Conservation (phyloP, 2,888 invertebrate species). For the Macrosiphum euphorbiae region DNA sequence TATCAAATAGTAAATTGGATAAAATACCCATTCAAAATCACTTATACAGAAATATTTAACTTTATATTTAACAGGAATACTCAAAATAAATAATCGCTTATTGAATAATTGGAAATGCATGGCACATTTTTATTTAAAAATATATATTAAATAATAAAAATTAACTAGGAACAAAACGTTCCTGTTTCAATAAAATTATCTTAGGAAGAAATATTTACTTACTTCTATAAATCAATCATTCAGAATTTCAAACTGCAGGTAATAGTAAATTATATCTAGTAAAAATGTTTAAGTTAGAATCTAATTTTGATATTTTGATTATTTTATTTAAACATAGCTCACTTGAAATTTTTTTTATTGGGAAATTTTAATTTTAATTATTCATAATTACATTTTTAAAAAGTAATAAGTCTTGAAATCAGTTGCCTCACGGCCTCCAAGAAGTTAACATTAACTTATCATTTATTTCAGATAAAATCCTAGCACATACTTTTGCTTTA, state of each 20-base stretch:
- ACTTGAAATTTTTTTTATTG: background rate
- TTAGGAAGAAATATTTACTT: slow-evolving; percentile 34
- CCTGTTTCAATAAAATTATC: slow-evolving; percentile 45
- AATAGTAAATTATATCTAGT: background rate
- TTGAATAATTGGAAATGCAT: slow-evolving; percentile 57
- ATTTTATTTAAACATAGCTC: slow-evolving; percentile 20
- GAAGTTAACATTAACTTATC: slow-evolving; percentile 81
- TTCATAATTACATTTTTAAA: slow-evolving; percentile 20
- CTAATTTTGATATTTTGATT: slow-evolving; percentile 21
- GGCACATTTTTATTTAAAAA: slow-evolving; percentile 49
- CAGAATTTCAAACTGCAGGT: background rate
- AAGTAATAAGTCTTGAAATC: slow-evolving; percentile 42
- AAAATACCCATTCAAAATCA: background rate
- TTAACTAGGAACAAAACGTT: slow-evolving; percentile 45
- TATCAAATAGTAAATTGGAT: background rate
- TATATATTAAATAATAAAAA: slow-evolving; percentile 37
- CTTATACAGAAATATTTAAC: background rate
- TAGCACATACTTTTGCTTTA: slow-evolving; percentile 79
- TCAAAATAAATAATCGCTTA: slow-evolving; percentile 36
- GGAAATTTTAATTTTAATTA: background rate
- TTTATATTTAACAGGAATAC: slow-evolving; percentile 28
- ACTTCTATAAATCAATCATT: slow-evolving; percentile 6
- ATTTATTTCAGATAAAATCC: slow-evolving; percentile 85
- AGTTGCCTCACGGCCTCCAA: slow-evolving; percentile 75
- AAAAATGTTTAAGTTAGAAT: background rate